Conservation (phyloP, 2,797 vertebrate genomes). For the Chloroceryle inda region DNA sequence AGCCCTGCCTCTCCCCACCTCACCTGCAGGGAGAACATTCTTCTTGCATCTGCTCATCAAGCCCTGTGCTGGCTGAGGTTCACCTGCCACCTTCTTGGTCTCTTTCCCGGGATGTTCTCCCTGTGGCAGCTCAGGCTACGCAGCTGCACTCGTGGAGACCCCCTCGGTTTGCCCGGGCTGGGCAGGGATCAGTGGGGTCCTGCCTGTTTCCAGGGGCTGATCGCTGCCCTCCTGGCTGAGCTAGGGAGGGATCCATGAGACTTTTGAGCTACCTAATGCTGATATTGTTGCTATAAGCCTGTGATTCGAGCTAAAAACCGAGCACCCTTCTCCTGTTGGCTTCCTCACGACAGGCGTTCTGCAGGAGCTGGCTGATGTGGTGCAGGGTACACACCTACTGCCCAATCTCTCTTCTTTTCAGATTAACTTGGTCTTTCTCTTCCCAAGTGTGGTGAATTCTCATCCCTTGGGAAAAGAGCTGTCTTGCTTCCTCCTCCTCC, state of each 20-base stretch:
- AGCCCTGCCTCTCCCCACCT: not conserved
- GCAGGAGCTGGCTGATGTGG: not conserved
- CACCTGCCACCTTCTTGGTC: not conserved
- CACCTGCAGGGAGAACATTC: not conserved
- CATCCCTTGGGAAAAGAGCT: not conserved
- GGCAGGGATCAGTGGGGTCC: fast-evolving
- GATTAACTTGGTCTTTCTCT: not conserved
- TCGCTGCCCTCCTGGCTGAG: not conserved
- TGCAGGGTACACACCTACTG: not conserved
- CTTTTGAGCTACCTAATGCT: not conserved
- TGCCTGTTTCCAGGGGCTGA: not conserved
- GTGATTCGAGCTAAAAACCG: not conserved
- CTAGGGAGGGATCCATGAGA: not conserved
- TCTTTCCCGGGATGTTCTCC: not conserved
- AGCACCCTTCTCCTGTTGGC: not conserved
- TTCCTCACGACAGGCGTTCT: not conserved
- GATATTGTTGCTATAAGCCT: fast-evolving
- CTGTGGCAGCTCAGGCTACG: not conserved
- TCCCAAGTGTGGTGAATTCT: fast-evolving
- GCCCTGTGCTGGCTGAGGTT: not conserved
- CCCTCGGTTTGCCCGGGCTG: fast-evolving
- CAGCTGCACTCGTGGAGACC: fast-evolving
- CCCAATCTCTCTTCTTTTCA: not conserved
- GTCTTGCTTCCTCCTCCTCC: not conserved
- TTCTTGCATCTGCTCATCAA: not conserved